Evolutionary conservation across 2,888 invertebrate genomes (phyloP).

Genomic region (Formica aserva): DNA sequence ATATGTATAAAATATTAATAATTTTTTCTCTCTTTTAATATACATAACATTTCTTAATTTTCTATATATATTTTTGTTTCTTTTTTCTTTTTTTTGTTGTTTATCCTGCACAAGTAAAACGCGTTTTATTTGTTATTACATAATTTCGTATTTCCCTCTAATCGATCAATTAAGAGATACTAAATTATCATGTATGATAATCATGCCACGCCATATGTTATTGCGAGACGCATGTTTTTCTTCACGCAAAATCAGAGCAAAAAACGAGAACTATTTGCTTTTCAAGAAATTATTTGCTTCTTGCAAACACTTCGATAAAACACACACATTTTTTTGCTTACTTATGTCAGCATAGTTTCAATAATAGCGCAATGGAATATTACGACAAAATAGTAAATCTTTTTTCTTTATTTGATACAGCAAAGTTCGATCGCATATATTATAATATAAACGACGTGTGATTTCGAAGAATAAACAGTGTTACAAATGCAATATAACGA

Average conservation of each 20-base stretch:
- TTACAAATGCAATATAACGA: neutral
- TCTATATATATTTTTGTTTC: neutral
- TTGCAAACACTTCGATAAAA: neutral
- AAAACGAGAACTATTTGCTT: neutral
- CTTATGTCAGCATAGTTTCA: neutral
- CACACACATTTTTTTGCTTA: neutral
- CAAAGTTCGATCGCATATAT: neutral
- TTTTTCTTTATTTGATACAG: neutral
- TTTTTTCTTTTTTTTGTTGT: neutral
- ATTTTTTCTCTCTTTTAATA: neutral
- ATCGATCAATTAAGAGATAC: too few relatives aligned
- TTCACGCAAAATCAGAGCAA: too few relatives aligned
- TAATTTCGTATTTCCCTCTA: neutral
- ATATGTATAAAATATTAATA: neutral
- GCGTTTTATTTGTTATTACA: neutral
- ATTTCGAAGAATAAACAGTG: neutral
- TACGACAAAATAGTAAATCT: neutral
- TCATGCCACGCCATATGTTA: neutral
- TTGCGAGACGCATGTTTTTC: neutral
- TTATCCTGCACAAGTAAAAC: neutral
- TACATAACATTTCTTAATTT: neutral
- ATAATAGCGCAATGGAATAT: neutral
- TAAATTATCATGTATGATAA: slow-evolving; percentile 3
- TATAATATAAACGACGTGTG: neutral
- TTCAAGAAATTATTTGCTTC: neutral